Evolutionary conservation across 2,797 vertebrate genomes (phyloP).

Genomic region (Cygnus olor): DNA sequence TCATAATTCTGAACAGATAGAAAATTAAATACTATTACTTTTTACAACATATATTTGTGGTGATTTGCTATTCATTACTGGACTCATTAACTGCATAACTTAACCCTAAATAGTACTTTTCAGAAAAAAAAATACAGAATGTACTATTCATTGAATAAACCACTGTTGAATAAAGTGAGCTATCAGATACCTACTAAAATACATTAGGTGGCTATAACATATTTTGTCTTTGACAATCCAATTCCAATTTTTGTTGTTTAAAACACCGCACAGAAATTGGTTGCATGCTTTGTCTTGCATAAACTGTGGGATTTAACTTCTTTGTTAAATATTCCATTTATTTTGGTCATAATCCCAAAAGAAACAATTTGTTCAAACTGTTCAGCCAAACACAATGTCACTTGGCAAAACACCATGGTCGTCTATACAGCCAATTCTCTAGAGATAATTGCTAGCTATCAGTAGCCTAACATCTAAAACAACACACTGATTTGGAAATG

Average conservation of each 20-base stretch:
- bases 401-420: neutral
- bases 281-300: neutral
- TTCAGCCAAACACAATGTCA: constrained; percentile 44
- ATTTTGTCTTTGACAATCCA: neutral
- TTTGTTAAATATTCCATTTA: constrained; percentile 50
- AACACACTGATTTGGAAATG: neutral
- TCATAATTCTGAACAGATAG: neutral
- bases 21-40: neutral
- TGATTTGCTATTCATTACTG: neutral
- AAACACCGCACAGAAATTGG: constrained; percentile 16
- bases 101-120: neutral
- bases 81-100: neutral
- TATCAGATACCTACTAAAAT: neutral
- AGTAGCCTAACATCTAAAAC: neutral
- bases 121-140: neutral
- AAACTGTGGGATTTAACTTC: constrained; percentile 18
- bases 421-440: neutral
- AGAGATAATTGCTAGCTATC: neutral
- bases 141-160: neutral
- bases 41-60: neutral
- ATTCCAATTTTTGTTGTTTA: constrained; percentile 1
- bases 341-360: constrained; percentile 51
- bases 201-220: neutral
- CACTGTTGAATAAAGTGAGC: neutral
- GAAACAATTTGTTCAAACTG: constrained; percentile 36